A percentile compares a stretch with the other conserved stretches of the same genome.
Evolutionary conservation across 2,797 vertebrate species (phyloP).

Genomic region (Spea hammondii): DNA sequence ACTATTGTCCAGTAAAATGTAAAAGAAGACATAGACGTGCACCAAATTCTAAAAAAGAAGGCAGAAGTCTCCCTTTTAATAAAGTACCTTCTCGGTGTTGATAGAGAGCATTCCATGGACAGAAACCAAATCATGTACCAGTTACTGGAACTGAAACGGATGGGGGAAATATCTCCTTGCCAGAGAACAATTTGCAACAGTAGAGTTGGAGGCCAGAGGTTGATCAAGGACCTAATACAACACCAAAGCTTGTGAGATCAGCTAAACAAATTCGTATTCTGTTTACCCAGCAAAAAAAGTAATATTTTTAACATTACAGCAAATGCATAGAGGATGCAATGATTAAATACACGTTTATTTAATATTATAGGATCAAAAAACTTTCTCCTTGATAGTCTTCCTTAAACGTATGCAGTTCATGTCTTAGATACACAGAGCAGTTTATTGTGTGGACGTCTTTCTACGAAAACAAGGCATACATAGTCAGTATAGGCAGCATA

Average conservation of each 20-base stretch:
- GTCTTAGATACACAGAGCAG: too few species aligned
- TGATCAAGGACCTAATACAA: neutral
- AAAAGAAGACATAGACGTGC: constrained; percentile 15
- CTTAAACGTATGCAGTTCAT: too few species aligned
- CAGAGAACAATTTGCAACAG: neutral
- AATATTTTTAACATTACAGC: too few species aligned
- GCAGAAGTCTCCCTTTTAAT: neutral
- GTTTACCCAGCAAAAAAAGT: neutral
- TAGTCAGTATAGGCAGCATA: too few species aligned
- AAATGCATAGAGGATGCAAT: too few species aligned
- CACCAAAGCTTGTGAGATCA: neutral
- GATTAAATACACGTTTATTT: too few species aligned
- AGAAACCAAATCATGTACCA: neutral
- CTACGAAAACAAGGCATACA: too few species aligned
- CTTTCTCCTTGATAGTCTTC: too few species aligned
- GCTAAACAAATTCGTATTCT: neutral
- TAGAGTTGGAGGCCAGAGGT: neutral
- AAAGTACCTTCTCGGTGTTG: constrained; percentile 1
- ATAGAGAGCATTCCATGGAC: constrained; percentile 3
- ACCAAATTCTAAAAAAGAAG: constrained; percentile 5
- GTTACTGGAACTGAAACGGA: neutral
- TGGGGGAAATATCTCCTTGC: neutral
- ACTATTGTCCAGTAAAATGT: constrained; percentile 27
- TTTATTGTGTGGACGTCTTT: too few species aligned
- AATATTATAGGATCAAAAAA: neutral